A percentile compares a stretch with the other conserved stretches of the same genome.
Evolutionary conservation across 2,113 vertebrate genomes (phyloP).

Genomic region (Cranoglanis bouderius): DNA sequence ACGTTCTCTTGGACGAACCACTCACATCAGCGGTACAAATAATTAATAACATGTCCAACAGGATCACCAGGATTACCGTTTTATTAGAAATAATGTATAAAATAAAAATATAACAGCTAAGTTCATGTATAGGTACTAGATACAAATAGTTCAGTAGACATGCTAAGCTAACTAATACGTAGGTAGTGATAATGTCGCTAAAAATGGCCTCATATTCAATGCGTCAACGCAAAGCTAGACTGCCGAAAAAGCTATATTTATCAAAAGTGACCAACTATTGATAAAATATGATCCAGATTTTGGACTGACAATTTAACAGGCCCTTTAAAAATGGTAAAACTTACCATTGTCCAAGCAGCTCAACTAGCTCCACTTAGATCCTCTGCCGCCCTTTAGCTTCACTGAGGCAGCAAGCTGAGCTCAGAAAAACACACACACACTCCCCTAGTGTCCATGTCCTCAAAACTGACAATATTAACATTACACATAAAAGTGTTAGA

Average conservation of each 20-base stretch:
- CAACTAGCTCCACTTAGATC: slow-evolving; percentile 4
- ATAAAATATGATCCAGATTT: background rate
- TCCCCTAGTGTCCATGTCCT: slow-evolving; percentile 12
- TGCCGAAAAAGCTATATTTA: background rate
- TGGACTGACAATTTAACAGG: background rate
- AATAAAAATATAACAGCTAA: background rate
- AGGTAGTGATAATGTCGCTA: slow-evolving; percentile 11
- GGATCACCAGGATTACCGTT: background rate
- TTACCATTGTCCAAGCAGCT: slow-evolving; percentile 25
- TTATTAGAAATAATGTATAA: too few species aligned
- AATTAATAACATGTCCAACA: background rate
- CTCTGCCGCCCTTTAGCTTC: slow-evolving; percentile 20
- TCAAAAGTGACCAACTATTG: too few species aligned
- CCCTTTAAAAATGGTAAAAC: background rate
- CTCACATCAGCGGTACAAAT: background rate
- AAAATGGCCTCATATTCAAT: slow-evolving; percentile 52
- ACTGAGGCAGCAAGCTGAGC: slow-evolving; percentile 10
- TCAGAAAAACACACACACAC: background rate
- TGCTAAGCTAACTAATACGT: slow-evolving; percentile 24
- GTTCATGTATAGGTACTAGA: too few species aligned
- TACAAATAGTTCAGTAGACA: background rate
- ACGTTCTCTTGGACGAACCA: background rate
- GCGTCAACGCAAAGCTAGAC: slow-evolving; percentile 39
- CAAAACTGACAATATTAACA: background rate
- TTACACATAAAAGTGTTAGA: background rate